Base-by-base conservation (phyloP, 2,888 invertebrate species). In the Amphipoea lucens region DNA sequence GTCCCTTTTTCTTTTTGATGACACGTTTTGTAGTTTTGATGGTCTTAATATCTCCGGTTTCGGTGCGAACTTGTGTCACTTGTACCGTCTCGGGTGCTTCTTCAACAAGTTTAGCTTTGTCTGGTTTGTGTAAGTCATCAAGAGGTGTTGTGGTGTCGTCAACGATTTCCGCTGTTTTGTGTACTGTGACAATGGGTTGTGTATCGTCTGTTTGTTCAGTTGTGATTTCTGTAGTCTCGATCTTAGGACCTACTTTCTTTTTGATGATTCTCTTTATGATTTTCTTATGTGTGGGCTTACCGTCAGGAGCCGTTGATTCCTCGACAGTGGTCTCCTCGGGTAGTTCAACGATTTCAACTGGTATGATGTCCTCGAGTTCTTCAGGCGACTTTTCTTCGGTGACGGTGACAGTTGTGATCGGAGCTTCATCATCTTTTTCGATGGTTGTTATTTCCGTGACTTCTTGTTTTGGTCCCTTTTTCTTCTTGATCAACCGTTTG, bases 31-130 rank as follows among this genome's bases (percentile, higher is more conserved):
- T 68, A 0, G 68, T 68, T 3, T 68, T 68, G 5, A 68, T 0
- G 0, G 68, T 1, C 0, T 20, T 11, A 0, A 48, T 0, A 0
- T 68, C 68, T 0, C 68, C 68, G 0, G 29, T 3, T 29, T 68
- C 68, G 0, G 45, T 29, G 29, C 68, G 68, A 0, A 48, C 48
- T 68, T 68, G 68, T 20, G 68, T 68, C 0, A 68, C 29, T 29
- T 68, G 68, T 17, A 68, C 68, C 2, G 48, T 68, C 6, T 68
- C 68, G 0, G 68, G 45, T 1, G 11, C 1, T 20, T 68, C 68
- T 6, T 68, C 45, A 0, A 48, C 9, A 2, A 0, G 0, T 48
- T 6, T 11, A 0, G 68, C 68, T 29, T 1, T 29, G 1, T 48
- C 29, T 48, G 20, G 9, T 29, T 2, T 20, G 5, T 11, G 29